Evolutionary conservation across 2,113 vertebrate species (phyloP), one percentile per base, ranked within the genome.

Genomic region (Periophthalmodon schlosseri): DNA sequence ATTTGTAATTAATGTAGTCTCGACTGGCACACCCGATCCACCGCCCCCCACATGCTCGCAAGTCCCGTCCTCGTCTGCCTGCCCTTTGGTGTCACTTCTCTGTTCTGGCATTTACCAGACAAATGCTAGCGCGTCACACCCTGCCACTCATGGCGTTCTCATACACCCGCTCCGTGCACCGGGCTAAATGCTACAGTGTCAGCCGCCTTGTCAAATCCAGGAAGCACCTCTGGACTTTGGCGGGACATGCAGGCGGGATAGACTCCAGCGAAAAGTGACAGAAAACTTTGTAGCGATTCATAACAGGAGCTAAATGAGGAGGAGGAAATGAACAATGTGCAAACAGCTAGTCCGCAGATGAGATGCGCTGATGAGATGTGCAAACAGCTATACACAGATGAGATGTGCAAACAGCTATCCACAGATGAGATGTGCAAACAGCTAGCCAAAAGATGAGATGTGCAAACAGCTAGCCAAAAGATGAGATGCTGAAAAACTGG

Each of bases 101-200:
- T 89, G 86, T 89, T 87, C 86, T 92, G 91, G 84, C 89, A 92
- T 92, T 92, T 91, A 88, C 65, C 70, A 90, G 91, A 92, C 91
- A 92, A 92, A 92, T 91, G 89, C 85, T 92, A 89, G 81, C 75
- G 86, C 89, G 88, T 91, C 89, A 89, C 88, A 87, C 83, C 88
- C 83, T 90, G 89, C 89, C 90, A 89, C 79, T 90, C 89, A 90
- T 73, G 73, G 61, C 33, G 1, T 81, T 60, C 79, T 72, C 67
- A 69, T 76, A n/a, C 69, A 23, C 11, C 24, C n/a, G 56, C 52
- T 60, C 21, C 65, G 56, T 57, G 57, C 49, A 28, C 34, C 23
- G 24, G 14, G 47, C 75, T 88, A 89, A 90, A 91, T 89, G 88
- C 81, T 89, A 90, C 73, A 61, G 70, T 88, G 85, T 90, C 87